A percentile compares a stretch with the other conserved stretches of the same genome.
These are phyloP conservation scores for Phoeniculus purpureus DNA, from an alignment of 2,797 vertebrate species.

Conservation along the genomic window DNA sequence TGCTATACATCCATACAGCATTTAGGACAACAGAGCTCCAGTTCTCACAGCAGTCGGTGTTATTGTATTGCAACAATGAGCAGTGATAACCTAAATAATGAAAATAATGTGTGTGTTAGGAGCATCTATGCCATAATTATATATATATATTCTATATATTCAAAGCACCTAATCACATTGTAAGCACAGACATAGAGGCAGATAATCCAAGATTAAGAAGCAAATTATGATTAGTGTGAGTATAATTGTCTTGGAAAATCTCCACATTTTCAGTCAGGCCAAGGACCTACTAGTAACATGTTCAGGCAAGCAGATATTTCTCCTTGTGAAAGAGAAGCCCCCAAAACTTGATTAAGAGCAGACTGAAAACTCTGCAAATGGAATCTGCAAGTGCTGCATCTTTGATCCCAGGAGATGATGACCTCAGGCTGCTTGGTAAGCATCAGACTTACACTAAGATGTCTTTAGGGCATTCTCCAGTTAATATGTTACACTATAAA, in stretches of 20 bases:
- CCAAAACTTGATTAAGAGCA: not conserved
- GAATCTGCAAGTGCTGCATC: rapidly evolving
- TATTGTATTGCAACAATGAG: not conserved
- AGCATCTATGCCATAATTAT: constrained; percentile 31
- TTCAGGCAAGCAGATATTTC: not conserved
- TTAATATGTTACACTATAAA: not conserved
- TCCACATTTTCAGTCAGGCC: not conserved
- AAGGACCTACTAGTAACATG: not conserved
- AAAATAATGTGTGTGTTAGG: constrained; percentile 13
- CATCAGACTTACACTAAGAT: not conserved
- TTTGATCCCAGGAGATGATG: not conserved
- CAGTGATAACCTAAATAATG: not conserved
- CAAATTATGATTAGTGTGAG: constrained; percentile 11
- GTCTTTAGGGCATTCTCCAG: not conserved
- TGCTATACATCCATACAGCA: not conserved
- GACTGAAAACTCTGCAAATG: not conserved
- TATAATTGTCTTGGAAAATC: constrained; percentile 19
- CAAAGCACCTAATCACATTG: constrained; percentile 50
- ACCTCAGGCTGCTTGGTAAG: not conserved
- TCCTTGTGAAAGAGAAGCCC: not conserved
- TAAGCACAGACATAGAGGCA: not conserved
- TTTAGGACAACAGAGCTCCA: not conserved
- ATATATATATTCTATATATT: too few species aligned
- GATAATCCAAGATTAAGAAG: constrained; percentile 16
- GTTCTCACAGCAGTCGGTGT: not conserved